phyloP scores from a whole-genome alignment of 2,888 invertebrate species.

The Oithona nana region DNA sequence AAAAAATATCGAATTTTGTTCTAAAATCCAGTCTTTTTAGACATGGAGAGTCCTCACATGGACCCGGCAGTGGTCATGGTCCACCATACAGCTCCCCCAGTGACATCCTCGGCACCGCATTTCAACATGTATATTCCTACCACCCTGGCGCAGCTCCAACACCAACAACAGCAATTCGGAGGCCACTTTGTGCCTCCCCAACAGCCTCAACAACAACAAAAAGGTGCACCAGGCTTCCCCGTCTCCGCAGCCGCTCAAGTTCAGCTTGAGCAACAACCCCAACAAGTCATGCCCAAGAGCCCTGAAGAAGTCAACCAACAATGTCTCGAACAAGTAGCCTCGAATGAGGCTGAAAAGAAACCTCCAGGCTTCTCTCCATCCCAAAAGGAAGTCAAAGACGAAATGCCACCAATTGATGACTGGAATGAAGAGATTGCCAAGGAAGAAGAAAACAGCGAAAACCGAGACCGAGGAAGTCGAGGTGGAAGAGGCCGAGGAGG shows the following conservation, averaged over 20 bases:
- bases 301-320: background rate
- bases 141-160: background rate
- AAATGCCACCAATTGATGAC: conserved; percentile 13
- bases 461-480: background rate
- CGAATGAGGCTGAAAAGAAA: background rate
- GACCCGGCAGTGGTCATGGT: conserved; percentile 31
- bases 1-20: too few species aligned
- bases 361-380: too few species aligned
- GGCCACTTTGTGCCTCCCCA: background rate
- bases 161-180: background rate
- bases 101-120: background rate
- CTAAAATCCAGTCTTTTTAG: too few species aligned
- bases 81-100: conserved; percentile 21
- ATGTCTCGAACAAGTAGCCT: background rate
- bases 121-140: background rate
- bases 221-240: background rate
- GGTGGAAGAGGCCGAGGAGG: background rate
- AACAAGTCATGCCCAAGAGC: background rate
- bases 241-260: too few species aligned
- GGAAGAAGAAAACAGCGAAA: background rate
- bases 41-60: conserved; percentile 41
- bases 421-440: background rate
- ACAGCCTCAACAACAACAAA: conserved; percentile 5
- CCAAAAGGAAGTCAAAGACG: background rate
- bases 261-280: background rate